Conservation (phyloP, 2,888 invertebrate species). For the Drosophila paucipuncta region DNA sequence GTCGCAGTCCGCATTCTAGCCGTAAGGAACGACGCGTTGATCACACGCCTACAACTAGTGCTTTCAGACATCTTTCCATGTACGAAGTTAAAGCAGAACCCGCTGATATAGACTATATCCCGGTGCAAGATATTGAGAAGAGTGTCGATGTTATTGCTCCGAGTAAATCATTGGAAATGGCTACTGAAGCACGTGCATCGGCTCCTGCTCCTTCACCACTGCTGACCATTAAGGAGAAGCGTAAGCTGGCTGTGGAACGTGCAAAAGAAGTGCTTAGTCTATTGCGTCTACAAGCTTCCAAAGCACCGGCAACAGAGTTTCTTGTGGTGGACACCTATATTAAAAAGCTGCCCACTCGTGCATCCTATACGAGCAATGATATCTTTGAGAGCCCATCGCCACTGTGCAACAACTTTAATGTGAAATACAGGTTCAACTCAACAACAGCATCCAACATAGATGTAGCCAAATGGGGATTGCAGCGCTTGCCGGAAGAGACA, state of each 20-base stretch:
- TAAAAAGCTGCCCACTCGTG: conserved; percentile 34
- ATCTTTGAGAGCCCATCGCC: conserved; percentile 63
- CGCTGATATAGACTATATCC: conserved; percentile 10
- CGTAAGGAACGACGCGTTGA: conserved; percentile 13
- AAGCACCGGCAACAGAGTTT: conserved; percentile 34
- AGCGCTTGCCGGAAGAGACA: conserved; percentile 45
- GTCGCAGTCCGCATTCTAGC: neutral
- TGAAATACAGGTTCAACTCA: conserved; percentile 61
- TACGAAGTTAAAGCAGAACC: conserved; percentile 5
- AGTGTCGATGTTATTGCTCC: conserved; percentile 19
- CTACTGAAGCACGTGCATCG: too few relatives aligned
- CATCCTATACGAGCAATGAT: conserved; percentile 16
- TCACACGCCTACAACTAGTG: neutral
- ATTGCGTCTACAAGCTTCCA: conserved; percentile 7
- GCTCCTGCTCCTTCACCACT: too few relatives aligned
- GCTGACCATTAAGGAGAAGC: conserved; percentile 41
- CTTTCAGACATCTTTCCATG: neutral
- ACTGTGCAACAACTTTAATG: conserved; percentile 61
- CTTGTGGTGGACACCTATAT: conserved; percentile 58
- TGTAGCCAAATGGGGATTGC: conserved; percentile 57
- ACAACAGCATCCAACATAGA: conserved; percentile 39
- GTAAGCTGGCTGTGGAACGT: conserved; percentile 41
- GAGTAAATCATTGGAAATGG: conserved; percentile 9
- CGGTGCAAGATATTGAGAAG: conserved; percentile 20
- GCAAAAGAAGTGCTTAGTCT: conserved; percentile 24